These are phyloP conservation scores for Papilio gigon DNA, from an alignment of 2,888 invertebrate genomes.

Conservation along the genomic window DNA sequence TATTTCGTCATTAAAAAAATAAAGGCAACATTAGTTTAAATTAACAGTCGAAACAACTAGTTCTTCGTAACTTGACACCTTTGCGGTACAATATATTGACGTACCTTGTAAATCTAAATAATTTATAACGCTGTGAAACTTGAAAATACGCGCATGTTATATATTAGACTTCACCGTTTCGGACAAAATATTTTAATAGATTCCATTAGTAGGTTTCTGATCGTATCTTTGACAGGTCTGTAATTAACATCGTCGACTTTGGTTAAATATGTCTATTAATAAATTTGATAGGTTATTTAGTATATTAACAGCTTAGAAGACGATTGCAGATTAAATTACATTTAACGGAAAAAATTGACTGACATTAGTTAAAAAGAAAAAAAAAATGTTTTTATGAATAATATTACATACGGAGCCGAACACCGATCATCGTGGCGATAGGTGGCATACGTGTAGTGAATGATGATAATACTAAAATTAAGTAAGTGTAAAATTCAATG, in stretches of 20 bases:
- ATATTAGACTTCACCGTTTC: conserved; percentile 22
- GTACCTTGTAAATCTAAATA: conserved; percentile 21
- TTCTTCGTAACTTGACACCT: not conserved
- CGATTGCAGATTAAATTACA: not conserved
- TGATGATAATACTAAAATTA: no score
- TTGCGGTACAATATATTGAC: not conserved
- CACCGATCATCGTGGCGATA: no score
- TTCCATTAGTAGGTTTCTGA: conserved; percentile 26
- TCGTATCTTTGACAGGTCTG: conserved; percentile 26
- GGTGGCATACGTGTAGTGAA: no score
- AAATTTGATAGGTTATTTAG: not conserved
- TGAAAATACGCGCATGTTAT: conserved; percentile 1
- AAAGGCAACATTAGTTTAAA: not conserved
- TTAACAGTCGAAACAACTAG: not conserved
- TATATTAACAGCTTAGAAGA: not conserved
- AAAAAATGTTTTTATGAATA: no score
- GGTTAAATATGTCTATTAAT: conserved; percentile 9
- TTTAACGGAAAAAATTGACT: not conserved
- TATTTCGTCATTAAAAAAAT: not conserved
- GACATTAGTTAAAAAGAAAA: not conserved
- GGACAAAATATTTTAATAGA: conserved; percentile 30
- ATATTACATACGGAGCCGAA: no score
- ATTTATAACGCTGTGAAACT: not conserved
- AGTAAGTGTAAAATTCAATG: no score
- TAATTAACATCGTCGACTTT: conserved; percentile 18